Evolutionary conservation across 2,113 vertebrate genomes (phyloP), one percentile per base, ranked within the genome.

Genomic region (Hemibates koningsi): DNA sequence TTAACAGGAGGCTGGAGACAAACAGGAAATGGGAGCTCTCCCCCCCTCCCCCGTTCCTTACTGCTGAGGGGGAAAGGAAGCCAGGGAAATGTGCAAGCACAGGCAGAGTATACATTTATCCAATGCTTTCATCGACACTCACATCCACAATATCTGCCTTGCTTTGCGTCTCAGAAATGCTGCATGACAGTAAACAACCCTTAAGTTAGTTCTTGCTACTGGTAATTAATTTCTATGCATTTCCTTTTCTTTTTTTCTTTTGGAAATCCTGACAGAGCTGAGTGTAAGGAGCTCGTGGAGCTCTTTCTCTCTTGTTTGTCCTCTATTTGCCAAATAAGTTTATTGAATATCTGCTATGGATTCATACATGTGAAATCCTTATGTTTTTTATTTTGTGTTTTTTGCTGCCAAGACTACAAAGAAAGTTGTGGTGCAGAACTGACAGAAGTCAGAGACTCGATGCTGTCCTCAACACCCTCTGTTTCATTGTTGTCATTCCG

Each of bases 321-420:
- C 97, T 96, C 96, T 96, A 97, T 97, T 98, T 98, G 98, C 98
- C 98, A 98, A 99, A 98, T 97, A 97, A 95, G 89, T 93, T 93
- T 90, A 53, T 88, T 86, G 80, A 90, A 84, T 90, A 94, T 95
- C 95, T 96, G 95, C 96, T 96, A 96, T 95, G 96, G 97, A 96
- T 97, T 94, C 90, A 95, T 94, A 96, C 93, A 95, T 2, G 90
- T 96, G 93, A 96, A 96, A 94, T 95, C 93, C 96, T 94, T 97
- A 96, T 80, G 19, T 38, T 96, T 16, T 96, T 96, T 83, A 21
- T 38, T 96, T 96, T 88, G 14, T 61, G 81, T 89, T 29, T 45
- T 59, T 52, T 16, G 96, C 94, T 95, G 94, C 95, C 94, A 95
- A 91, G 91, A 93, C 83, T 53, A 88, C 90, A 86, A 89, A 90